Evolutionary conservation across 2,113 vertebrate genomes (phyloP).

Genomic region (Urocolius indicus): DNA sequence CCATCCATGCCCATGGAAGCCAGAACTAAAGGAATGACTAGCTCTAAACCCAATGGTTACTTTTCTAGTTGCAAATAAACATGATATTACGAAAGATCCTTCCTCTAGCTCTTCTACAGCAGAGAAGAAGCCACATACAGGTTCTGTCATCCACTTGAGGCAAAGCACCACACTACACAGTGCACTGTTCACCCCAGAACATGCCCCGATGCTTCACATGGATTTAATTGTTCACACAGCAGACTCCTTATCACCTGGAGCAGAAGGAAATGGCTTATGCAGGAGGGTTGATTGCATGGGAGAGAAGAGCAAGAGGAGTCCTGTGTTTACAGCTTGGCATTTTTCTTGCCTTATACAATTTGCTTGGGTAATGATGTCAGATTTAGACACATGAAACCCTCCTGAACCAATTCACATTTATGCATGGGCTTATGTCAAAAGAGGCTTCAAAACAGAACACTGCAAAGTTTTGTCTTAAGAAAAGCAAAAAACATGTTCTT

Average conservation of each 20-base stretch:
- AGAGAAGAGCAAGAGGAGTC: neutral
- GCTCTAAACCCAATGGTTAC: neutral
- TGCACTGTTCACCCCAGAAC: neutral
- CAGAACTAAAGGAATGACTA: neutral
- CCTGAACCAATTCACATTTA: neutral
- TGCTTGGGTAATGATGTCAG: neutral
- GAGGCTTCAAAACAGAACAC: neutral
- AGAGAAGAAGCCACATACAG: neutral
- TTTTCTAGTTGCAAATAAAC: neutral
- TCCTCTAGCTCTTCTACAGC: neutral
- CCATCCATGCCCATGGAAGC: neutral
- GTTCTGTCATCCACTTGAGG: neutral
- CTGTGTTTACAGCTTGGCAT: rapidly evolving
- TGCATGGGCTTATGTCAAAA: neutral
- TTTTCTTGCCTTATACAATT: neutral
- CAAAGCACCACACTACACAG: neutral
- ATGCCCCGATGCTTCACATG: neutral
- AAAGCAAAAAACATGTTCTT: neutral
- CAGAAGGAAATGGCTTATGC: neutral
- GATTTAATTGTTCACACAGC: neutral
- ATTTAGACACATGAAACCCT: neutral
- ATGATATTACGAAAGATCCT: neutral
- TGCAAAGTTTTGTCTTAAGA: neutral
- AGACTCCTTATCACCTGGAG: neutral
- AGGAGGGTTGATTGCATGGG: neutral